These are phyloP conservation scores for Aphelinus certus DNA, from an alignment of 1,140 invertebrate genomes.

Conservation along the genomic window DNA sequence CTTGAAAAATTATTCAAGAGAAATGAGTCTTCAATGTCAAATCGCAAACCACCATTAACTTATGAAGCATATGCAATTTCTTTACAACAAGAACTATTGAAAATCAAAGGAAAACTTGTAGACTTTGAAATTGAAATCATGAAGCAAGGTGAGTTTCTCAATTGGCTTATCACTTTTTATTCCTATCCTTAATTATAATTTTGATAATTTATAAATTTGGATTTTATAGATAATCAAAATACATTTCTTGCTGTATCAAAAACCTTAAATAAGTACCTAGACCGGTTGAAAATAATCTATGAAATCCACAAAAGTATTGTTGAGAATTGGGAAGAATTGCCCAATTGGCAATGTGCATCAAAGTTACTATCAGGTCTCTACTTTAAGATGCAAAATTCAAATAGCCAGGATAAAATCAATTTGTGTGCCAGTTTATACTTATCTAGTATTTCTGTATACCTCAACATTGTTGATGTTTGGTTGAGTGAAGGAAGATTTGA, in stretches of 20 bases:
- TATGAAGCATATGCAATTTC: conserved; percentile 59
- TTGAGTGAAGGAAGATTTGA: conserved; percentile 66
- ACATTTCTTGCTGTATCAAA: conserved; percentile 62
- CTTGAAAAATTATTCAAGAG: conserved; percentile 48
- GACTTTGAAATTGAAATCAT: conserved; percentile 55
- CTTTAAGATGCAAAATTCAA: conserved; percentile 59
- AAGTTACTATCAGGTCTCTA: conserved; percentile 63
- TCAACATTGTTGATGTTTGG: conserved; percentile 68
- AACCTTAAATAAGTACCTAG: conserved; percentile 56
- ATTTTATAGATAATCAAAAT: conserved; percentile 49
- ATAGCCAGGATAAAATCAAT: conserved; percentile 61
- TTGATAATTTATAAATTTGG: conserved; percentile 27
- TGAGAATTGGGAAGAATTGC: conserved; percentile 51
- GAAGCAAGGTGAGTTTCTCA: conserved; percentile 53
- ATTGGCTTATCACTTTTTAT: no score
- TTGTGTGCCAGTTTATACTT: conserved; percentile 65
- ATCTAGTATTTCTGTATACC: conserved; percentile 64
- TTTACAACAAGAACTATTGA: conserved; percentile 48
- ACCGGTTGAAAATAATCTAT: conserved; percentile 59
- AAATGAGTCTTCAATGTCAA: conserved; percentile 6
- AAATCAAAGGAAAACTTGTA: conserved; percentile 53
- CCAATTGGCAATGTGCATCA: conserved; percentile 59
- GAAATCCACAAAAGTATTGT: conserved; percentile 61
- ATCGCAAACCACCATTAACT: conserved; percentile 54
- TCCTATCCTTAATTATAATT: conserved; percentile 11